Conservation (phyloP, 2,888 invertebrate species). For the Drosophila tanythrix region DNA sequence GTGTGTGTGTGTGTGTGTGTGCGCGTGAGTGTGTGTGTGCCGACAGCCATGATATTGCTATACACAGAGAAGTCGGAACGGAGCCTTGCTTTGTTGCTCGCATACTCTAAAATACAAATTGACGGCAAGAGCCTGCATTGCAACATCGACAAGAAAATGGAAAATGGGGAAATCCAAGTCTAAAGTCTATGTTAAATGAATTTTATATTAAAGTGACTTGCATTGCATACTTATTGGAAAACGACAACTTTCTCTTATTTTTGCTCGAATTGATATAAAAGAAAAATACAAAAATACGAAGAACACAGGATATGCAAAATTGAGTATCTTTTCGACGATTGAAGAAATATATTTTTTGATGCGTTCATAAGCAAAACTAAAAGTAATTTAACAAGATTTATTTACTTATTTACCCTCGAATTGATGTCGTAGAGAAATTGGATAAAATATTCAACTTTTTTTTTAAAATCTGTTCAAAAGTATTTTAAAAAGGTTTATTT, state of each 20-base stretch:
- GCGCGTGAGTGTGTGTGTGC: conserved; percentile 6
- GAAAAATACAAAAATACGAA: background rate
- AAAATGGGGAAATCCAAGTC: background rate
- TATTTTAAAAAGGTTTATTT: background rate
- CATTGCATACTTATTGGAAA: background rate
- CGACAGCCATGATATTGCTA: conserved; percentile 58
- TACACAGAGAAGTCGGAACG: conserved; percentile 36
- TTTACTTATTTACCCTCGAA: background rate
- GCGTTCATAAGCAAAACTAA: background rate
- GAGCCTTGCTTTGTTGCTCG: conserved; percentile 16
- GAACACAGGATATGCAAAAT: background rate
- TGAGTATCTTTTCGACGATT: background rate
- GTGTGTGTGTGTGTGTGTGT: background rate
- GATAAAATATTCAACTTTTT: too few species aligned
- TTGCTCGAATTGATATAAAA: background rate
- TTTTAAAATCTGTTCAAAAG: too few species aligned
- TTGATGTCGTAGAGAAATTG: background rate
- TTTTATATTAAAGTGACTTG: background rate
- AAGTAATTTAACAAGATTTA: background rate
- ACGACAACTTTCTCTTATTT: background rate
- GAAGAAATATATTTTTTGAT: background rate
- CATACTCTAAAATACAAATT: conserved; percentile 12
- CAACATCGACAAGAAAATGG: background rate
- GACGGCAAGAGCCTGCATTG: background rate
- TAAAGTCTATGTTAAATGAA: background rate